Percentiles rank a stretch among this genome's conserved stretches.
Conservation (phyloP, 1,140 invertebrate genomes). For the Tetragonula clypearis region DNA sequence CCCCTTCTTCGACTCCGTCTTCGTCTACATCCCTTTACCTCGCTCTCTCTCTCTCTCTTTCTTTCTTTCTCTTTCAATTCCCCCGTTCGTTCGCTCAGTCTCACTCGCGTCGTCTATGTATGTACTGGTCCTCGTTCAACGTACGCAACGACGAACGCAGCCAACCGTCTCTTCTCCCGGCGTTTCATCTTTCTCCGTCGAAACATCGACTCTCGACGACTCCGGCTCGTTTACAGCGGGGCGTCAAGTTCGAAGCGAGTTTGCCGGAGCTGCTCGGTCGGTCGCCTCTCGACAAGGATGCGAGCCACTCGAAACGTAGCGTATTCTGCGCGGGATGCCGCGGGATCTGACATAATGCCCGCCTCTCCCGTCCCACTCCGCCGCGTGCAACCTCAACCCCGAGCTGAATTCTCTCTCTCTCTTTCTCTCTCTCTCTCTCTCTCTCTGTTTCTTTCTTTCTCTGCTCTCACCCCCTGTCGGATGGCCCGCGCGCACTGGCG, state of each 20-base stretch:
- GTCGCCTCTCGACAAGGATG: slow-evolving; percentile 68
- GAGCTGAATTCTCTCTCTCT: slow-evolving; percentile 22
- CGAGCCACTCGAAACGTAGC: slow-evolving; percentile 71
- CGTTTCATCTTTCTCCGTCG: slow-evolving; percentile 11
- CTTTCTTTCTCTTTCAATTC: neutral
- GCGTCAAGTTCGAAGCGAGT: slow-evolving; percentile 63
- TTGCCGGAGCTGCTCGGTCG: slow-evolving; percentile 66
- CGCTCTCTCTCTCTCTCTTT: neutral
- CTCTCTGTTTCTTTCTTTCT: neutral
- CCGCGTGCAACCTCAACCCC: slow-evolving; percentile 37
- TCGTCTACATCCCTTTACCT: neutral
- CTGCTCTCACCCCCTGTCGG: neutral
- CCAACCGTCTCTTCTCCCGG: slow-evolving; percentile 5
- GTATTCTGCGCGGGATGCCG: slow-evolving; percentile 52
- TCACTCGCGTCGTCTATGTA: neutral
- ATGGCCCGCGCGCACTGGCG: neutral
- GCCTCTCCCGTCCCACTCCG: neutral
- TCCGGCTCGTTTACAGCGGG: slow-evolving; percentile 56
- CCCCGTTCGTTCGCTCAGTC: neutral
- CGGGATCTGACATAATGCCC: slow-evolving; percentile 64
- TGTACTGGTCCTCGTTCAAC: slow-evolving; percentile 10
- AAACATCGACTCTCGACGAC: slow-evolving; percentile 31
- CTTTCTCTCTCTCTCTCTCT: too few relatives aligned
- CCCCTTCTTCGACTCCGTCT: neutral
- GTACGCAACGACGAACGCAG: neutral